phyloP scores from a whole-genome alignment of 2,888 invertebrate genomes.

The Platypus cylindrus region DNA sequence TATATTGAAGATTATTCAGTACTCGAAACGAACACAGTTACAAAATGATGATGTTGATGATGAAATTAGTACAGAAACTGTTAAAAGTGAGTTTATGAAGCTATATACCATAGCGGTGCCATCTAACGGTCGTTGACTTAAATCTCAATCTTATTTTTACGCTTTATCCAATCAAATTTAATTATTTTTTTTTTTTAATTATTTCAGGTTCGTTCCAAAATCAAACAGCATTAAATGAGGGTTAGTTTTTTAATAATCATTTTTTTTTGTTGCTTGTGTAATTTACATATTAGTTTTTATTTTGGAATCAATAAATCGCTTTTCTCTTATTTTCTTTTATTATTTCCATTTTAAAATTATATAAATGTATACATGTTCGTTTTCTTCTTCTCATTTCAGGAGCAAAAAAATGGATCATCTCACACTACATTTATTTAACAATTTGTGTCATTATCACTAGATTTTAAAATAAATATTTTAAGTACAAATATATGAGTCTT shows the following conservation, averaged over 20 bases:
- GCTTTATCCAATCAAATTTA: conserved; percentile 1
- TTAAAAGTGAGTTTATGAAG: conserved; percentile 6
- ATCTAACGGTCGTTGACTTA: too few species aligned
- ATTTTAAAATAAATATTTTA: conserved; percentile 4
- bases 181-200: background rate
- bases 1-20: conserved; percentile 6
- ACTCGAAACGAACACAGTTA: conserved; percentile 8
- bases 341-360: too few species aligned
- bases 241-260: too few species aligned
- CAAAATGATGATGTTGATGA: too few species aligned
- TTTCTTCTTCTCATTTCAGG: conserved; percentile 1
- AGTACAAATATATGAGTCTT: background rate
- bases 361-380: too few species aligned
- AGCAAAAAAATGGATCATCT: background rate
- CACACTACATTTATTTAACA: conserved; percentile 3
- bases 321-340: too few species aligned
- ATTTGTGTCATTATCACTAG: conserved; percentile 2
- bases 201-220: conserved; percentile 5
- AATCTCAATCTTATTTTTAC: too few species aligned
- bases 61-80: conserved; percentile 5
- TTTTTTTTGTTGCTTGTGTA: too few species aligned
- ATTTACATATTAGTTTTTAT: too few species aligned
- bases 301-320: too few species aligned
- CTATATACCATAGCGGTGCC: too few species aligned
- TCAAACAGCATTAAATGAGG: conserved; percentile 4